phyloP scores from a whole-genome alignment of 1,140 invertebrate species.

The Eupristina koningsbergeri region DNA sequence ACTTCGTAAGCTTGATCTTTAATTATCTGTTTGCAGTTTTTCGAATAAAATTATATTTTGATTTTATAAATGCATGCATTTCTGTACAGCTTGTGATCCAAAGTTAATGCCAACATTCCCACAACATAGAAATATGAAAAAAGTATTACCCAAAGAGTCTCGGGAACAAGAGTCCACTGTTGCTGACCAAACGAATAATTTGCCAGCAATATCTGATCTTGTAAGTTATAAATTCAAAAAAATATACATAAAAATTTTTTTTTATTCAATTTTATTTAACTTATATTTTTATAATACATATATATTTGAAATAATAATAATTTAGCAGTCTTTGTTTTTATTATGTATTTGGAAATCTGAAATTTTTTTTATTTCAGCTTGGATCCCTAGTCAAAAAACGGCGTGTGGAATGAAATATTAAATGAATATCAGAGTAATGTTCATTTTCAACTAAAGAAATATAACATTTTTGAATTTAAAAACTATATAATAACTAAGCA shows the following conservation, averaged over 20 bases:
- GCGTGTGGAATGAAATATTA: conserved; percentile 74
- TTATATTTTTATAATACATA: conserved; percentile 42
- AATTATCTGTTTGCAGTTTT: not conserved
- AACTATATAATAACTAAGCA: not conserved
- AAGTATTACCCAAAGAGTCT: conserved; percentile 71
- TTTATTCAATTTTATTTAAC: conserved; percentile 37
- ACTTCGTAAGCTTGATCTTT: conserved; percentile 83
- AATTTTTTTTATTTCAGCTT: conserved; percentile 70
- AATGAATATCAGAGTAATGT: not conserved
- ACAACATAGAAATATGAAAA: conserved; percentile 92
- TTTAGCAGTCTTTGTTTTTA: conserved; percentile 45
- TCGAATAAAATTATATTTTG: conserved; percentile 9
- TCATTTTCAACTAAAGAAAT: conserved; percentile 26
- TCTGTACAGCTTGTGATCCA: conserved; percentile 89
- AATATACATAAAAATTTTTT: conserved; percentile 21
- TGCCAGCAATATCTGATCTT: conserved; percentile 85
- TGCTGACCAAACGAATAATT: conserved; percentile 80
- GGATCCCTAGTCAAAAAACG: conserved; percentile 83
- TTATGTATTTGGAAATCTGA: conserved; percentile 20
- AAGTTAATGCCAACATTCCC: conserved; percentile 98
- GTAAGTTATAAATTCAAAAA: conserved; percentile 65
- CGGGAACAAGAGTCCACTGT: conserved; percentile 75
- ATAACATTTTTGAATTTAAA: conserved; percentile 29
- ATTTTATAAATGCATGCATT: conserved; percentile 37
- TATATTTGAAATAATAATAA: conserved; percentile 45